Percentiles rank a stretch among this genome's conserved stretches.
These are phyloP conservation scores for Fregata magnificens DNA, from an alignment of 2,113 vertebrate genomes.

Conservation along the genomic window DNA sequence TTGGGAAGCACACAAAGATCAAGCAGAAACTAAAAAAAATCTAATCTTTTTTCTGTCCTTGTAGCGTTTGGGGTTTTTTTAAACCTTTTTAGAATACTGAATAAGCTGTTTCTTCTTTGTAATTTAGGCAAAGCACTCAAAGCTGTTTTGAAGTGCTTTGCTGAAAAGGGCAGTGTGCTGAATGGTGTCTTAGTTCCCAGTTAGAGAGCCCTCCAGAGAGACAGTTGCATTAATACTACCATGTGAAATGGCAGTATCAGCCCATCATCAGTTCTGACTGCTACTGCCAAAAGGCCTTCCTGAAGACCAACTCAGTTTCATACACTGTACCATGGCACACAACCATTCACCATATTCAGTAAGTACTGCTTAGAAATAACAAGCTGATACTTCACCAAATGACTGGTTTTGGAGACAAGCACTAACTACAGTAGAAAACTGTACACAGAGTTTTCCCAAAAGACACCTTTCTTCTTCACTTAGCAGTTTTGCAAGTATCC, in stretches of 20 bases:
- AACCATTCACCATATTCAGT: not conserved
- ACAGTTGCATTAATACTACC: not conserved
- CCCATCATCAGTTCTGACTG: not conserved
- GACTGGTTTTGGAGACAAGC: not conserved
- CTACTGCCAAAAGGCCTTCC: not conserved
- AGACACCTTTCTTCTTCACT: not conserved
- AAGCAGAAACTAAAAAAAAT: not conserved
- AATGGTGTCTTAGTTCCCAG: not conserved
- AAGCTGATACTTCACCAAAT: not conserved
- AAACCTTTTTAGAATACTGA: not conserved
- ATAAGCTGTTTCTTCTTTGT: not conserved
- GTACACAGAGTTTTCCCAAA: not conserved
- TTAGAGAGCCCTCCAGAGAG: not conserved
- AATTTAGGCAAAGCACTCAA: not conserved
- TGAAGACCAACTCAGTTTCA: not conserved
- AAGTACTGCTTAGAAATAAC: not conserved
- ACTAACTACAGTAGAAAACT: not conserved
- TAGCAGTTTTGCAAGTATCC: not conserved
- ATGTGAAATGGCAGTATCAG: not conserved
- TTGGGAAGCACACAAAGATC: not conserved
- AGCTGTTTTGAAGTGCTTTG: not conserved
- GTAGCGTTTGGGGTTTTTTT: not conserved
- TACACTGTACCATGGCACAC: rapidly evolving
- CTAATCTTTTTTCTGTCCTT: not conserved
- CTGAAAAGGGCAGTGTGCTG: not conserved